Evolutionary conservation across 2,113 vertebrate species (phyloP).

Genomic region (Redunca redunca): DNA sequence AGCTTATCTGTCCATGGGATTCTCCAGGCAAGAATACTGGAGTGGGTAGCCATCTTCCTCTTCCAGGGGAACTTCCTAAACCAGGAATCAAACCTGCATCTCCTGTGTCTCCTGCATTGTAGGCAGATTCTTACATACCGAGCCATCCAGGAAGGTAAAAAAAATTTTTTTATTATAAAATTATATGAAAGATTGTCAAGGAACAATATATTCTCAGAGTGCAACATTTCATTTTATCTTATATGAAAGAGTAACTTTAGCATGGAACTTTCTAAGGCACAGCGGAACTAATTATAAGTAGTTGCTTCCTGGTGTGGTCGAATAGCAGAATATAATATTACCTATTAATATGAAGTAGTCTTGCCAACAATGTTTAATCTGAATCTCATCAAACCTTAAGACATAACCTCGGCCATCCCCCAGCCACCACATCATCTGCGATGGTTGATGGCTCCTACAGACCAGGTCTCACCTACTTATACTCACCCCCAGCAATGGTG

Average conservation of each 20-base stretch:
- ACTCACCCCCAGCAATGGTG: not conserved
- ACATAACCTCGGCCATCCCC: not conserved
- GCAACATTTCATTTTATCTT: not conserved
- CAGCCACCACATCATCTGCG: not conserved
- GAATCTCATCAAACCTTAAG: not conserved
- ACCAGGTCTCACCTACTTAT: not conserved
- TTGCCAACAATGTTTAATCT: not conserved
- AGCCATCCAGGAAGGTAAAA: not conserved
- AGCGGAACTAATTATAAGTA: not conserved
- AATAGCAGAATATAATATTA: not conserved
- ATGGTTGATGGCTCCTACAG: not conserved
- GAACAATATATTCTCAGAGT: not conserved
- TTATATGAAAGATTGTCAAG: not conserved
- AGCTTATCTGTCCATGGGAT: not conserved
- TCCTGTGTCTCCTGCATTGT: not conserved
- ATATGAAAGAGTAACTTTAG: not conserved
- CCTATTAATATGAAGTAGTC: not conserved
- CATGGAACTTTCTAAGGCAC: not conserved
- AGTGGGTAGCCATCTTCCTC: not conserved
- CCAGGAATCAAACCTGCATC: not conserved
- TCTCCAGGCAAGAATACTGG: not conserved
- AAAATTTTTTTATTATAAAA: not conserved
- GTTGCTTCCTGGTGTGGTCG: not conserved
- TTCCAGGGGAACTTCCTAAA: not conserved
- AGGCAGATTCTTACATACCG: not conserved